Evolutionary conservation across 1,140 invertebrate genomes (phyloP).

Genomic region (Nixonia krombeini): DNA sequence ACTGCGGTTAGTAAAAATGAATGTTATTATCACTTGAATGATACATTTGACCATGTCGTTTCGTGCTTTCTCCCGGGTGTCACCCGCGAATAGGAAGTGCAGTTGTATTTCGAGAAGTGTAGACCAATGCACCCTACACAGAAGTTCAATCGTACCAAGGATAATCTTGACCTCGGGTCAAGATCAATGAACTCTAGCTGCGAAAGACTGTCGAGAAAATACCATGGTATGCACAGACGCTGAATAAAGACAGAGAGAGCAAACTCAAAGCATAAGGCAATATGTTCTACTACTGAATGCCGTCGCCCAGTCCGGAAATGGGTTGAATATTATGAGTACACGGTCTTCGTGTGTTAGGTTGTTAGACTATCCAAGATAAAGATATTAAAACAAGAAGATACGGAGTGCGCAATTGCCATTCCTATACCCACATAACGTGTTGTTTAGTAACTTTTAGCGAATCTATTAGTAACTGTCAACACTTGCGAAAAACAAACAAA

Average conservation of each 20-base stretch:
- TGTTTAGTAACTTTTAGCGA: no score
- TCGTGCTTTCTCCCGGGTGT: no score
- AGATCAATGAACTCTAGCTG: conserved; percentile 45
- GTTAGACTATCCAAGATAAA: not conserved
- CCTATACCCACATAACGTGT: no score
- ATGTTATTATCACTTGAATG: no score
- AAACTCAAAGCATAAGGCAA: conserved; percentile 32
- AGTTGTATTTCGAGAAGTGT: conserved; percentile 44
- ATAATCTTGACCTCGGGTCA: conserved; percentile 46
- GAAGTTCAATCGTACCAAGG: conserved; percentile 48
- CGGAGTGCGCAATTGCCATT: no score
- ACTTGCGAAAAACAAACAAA: no score
- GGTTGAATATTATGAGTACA: conserved; percentile 24
- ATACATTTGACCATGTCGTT: no score
- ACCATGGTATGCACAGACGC: conserved; percentile 35
- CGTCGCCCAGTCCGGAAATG: conserved; percentile 26
- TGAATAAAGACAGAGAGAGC: conserved; percentile 41
- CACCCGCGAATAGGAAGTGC: conserved; percentile 30
- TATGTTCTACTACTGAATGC: conserved; percentile 38
- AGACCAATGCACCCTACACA: conserved; percentile 40
- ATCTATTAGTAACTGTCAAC: no score
- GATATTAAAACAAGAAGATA: no score
- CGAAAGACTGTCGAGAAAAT: conserved; percentile 47
- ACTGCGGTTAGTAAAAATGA: no score
- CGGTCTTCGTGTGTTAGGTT: conserved; percentile 4